Conservation (phyloP, 1,140 invertebrate species). For the Drosophila burlai region DNA sequence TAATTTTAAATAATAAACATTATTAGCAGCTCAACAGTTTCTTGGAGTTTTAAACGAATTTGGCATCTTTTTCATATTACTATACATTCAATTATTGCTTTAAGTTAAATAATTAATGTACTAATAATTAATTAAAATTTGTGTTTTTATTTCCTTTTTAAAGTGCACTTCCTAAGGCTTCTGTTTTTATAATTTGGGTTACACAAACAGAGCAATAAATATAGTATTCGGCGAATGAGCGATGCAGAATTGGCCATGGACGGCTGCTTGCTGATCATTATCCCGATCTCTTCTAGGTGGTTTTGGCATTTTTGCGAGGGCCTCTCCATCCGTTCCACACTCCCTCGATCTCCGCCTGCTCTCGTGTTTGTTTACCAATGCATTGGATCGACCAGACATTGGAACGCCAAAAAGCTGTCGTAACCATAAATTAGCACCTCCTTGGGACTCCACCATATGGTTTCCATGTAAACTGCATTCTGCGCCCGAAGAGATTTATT, state of each 20-base stretch:
- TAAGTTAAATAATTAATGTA: neutral
- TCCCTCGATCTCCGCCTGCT: neutral
- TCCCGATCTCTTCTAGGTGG: conserved; percentile 34
- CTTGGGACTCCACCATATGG: conserved; percentile 71
- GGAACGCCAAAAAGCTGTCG: conserved; percentile 70
- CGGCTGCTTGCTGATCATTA: conserved; percentile 26
- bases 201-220: conserved; percentile 74
- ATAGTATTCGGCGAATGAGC: conserved; percentile 47
- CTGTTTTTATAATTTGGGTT: conserved; percentile 77
- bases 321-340: conserved; percentile 8
- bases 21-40: neutral
- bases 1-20: neutral
- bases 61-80: neutral
- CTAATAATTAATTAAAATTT: neutral
- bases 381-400: conserved; percentile 30
- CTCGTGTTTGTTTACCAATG: conserved; percentile 28
- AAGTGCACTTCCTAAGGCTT: conserved; percentile 32
- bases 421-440: conserved; percentile 77
- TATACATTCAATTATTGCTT: neutral
- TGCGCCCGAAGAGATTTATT: conserved; percentile 74
- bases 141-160: neutral
- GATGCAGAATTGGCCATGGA: conserved; percentile 43
- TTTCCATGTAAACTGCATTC: conserved; percentile 64
- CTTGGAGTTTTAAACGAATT: neutral
- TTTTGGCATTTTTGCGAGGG: conserved; percentile 46